Evolutionary conservation across 2,113 vertebrate genomes (phyloP).

Genomic region (Phalacrocorax carbo): DNA sequence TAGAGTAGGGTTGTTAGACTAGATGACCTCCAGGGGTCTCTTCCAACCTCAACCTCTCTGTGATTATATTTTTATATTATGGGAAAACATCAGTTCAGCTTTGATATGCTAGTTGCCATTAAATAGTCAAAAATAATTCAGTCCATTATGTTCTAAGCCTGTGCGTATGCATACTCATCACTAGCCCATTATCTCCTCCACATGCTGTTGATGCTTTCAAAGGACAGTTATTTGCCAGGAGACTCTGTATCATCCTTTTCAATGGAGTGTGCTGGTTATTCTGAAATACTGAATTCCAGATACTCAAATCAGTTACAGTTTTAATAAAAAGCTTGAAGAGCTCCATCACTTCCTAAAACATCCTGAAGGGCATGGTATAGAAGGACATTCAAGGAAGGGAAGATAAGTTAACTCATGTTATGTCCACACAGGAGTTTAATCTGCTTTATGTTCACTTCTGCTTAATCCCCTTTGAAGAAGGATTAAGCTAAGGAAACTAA

Average conservation of each 20-base stretch:
- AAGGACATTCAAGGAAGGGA: background rate
- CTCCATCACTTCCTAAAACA: background rate
- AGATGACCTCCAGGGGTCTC: background rate
- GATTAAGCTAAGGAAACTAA: slow-evolving; percentile 29
- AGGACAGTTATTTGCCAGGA: background rate
- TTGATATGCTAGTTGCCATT: background rate
- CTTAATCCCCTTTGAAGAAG: background rate
- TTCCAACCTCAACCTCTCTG: background rate
- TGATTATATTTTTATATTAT: background rate
- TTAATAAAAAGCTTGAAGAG: background rate
- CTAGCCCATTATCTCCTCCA: background rate
- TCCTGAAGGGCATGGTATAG: background rate
- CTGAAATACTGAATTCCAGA: background rate
- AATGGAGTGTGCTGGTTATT: background rate
- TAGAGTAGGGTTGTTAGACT: background rate
- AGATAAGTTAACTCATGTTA: background rate
- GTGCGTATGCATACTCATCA: background rate
- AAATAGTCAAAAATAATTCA: background rate
- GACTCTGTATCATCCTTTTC: background rate
- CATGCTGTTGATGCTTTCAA: background rate
- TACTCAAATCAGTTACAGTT: background rate
- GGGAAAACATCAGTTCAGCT: background rate
- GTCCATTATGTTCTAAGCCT: background rate
- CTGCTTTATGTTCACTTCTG: slow-evolving; percentile 11
- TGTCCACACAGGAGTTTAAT: slow-evolving; percentile 8